A percentile compares a stretch with the other conserved stretches of the same genome.
Evolutionary conservation across 2,113 vertebrate genomes (phyloP).

Genomic region (Perca flavescens): DNA sequence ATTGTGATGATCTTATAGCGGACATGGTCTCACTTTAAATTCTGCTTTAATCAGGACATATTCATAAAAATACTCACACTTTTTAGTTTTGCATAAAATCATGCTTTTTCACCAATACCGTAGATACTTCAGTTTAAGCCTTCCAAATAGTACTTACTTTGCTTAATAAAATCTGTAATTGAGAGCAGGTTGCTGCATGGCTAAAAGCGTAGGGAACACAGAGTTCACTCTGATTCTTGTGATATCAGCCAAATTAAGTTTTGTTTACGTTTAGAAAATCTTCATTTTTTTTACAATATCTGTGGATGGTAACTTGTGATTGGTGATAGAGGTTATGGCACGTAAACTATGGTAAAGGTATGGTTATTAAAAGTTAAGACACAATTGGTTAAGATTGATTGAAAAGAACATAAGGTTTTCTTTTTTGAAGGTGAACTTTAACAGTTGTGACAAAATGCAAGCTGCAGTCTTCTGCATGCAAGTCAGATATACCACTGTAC

Average conservation of each 20-base stretch:
- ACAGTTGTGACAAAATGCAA: not conserved
- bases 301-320: not conserved
- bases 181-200: not conserved
- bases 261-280: not conserved
- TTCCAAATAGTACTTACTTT: not conserved
- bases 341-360: not conserved
- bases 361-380: not conserved
- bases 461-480: constrained; percentile 13
- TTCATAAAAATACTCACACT: not conserved
- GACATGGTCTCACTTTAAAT: not conserved
- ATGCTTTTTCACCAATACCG: not conserved
- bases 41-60: not conserved
- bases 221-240: not conserved
- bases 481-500: not conserved
- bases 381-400: not conserved
- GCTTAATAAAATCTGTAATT: not conserved
- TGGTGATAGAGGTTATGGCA: not conserved
- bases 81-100: not conserved
- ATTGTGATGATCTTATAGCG: not conserved
- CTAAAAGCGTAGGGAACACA: not conserved
- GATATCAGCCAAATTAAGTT: not conserved
- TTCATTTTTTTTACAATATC: not conserved
- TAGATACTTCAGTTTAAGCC: not conserved
- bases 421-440: constrained; percentile 4
- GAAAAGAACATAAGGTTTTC: no score